Percentiles rank a stretch among this genome's conserved stretches.
phyloP scores from a whole-genome alignment of 2,888 invertebrate genomes.

The Euzophera pinguis region DNA sequence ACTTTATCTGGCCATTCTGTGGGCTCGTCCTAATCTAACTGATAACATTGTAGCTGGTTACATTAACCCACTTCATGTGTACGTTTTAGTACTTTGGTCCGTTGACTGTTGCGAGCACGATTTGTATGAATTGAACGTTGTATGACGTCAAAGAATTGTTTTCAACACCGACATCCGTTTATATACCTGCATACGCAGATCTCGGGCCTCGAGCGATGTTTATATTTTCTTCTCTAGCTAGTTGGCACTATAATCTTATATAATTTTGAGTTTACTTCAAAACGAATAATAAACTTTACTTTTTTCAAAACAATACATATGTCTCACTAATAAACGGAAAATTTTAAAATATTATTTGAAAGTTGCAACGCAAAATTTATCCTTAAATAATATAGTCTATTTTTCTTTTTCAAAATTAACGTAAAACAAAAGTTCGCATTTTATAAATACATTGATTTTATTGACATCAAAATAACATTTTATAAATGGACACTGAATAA shows the following conservation, averaged over 20 bases:
- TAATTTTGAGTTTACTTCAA: not conserved
- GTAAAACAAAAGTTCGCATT: conserved; percentile 16
- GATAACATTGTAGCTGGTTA: conserved; percentile 8
- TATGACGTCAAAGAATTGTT: conserved; percentile 62
- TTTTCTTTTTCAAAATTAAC: not conserved
- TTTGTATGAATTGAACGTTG: conserved; percentile 11
- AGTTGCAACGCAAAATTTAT: too few relatives aligned
- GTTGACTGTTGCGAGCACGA: conserved; percentile 1
- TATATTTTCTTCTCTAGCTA: conserved; percentile 37
- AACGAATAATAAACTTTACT: too few relatives aligned
- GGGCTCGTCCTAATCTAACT: conserved; percentile 10
- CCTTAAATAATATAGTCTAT: too few relatives aligned
- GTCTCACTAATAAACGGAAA: too few relatives aligned
- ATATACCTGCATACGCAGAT: conserved; percentile 24
- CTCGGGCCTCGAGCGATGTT: conserved; percentile 39
- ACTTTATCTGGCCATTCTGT: not conserved
- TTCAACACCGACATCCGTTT: conserved; percentile 46
- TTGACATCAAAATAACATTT: conserved; percentile 20
- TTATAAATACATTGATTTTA: too few relatives aligned
- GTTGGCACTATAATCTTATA: conserved; percentile 2
- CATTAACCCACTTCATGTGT: conserved; percentile 10
- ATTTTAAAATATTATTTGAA: too few relatives aligned
- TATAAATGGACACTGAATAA: conserved; percentile 11
- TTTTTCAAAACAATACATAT: too few relatives aligned
- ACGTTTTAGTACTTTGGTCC: conserved; percentile 8